Percentiles rank a stretch among this genome's conserved stretches.
These are phyloP conservation scores for Myrmecophaga tridactyla DNA, from an alignment of 2,113 vertebrate genomes.

Conservation along the genomic window DNA sequence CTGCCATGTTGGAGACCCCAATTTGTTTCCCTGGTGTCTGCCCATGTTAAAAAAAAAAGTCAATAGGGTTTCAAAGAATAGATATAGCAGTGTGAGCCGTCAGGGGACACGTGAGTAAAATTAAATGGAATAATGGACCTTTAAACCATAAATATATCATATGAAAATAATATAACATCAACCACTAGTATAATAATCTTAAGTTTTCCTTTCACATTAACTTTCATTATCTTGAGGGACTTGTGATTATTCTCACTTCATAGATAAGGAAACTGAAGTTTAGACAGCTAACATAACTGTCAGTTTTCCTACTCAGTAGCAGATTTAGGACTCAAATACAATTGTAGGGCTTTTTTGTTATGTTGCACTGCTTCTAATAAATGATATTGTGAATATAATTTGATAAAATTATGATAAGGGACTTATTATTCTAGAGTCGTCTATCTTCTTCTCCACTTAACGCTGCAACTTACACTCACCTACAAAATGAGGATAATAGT, in stretches of 20 bases:
- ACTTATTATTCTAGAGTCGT: neutral
- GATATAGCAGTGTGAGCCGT: neutral
- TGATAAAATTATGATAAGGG: neutral
- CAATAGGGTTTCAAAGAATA: neutral
- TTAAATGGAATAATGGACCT: neutral
- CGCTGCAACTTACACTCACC: neutral
- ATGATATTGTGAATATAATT: neutral
- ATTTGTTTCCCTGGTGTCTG: too few relatives aligned
- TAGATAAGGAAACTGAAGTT: neutral
- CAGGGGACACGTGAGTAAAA: neutral
- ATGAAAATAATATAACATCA: neutral
- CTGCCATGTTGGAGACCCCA: too few relatives aligned
- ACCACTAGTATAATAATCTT: neutral
- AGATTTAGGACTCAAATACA: neutral
- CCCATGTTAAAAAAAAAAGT: too few relatives aligned
- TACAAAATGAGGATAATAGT: neutral
- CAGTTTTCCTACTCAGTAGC: neutral
- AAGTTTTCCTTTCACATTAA: neutral
- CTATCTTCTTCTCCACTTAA: neutral
- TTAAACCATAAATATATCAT: neutral
- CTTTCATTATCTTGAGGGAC: neutral
- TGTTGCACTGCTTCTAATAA: neutral
- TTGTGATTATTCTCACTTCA: neutral
- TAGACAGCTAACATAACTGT: neutral
- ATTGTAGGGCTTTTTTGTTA: neutral